Percentiles rank a stretch among this genome's conserved stretches.
These are phyloP conservation scores for Empis livida DNA, from an alignment of 2,888 invertebrate species.

Conservation along the genomic window DNA sequence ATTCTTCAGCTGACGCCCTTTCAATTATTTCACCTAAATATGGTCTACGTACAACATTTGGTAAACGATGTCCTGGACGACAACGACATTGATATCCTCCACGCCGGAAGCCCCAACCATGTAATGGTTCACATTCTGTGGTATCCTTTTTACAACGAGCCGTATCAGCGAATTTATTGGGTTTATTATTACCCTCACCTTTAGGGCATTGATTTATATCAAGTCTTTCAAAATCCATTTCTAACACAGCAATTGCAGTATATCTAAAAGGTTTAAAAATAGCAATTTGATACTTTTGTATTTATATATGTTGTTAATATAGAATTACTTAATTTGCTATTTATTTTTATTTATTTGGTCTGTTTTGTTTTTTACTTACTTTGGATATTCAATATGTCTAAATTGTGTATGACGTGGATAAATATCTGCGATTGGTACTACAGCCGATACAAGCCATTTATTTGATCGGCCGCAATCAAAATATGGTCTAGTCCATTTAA, in stretches of 20 bases:
- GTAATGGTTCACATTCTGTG: slow-evolving; percentile 91
- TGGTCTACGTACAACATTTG: slow-evolving; percentile 74
- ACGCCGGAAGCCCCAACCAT: slow-evolving; percentile 91
- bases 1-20: slow-evolving; percentile 82
- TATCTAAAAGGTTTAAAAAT: no score
- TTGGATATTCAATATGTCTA: slow-evolving; percentile 86
- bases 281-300: background rate
- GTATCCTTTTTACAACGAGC: slow-evolving; percentile 83
- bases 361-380: slow-evolving; percentile 42
- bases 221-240: slow-evolving; percentile 92
- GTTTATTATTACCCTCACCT: slow-evolving; percentile 75
- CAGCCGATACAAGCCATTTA: slow-evolving; percentile 89
- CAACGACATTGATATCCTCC: slow-evolving; percentile 95
- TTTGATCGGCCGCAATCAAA: slow-evolving; percentile 93
- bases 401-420: slow-evolving; percentile 88
- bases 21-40: slow-evolving; percentile 90
- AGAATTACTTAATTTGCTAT: no score
- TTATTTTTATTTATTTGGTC: no score
- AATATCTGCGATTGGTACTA: slow-evolving; percentile 90
- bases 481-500: slow-evolving; percentile 88
- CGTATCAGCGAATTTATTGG: slow-evolving; percentile 80
- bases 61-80: slow-evolving; percentile 75
- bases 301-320: background rate
- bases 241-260: slow-evolving; percentile 82
- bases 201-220: slow-evolving; percentile 95